Evolutionary conservation across 2,113 vertebrate genomes (phyloP), one percentile per base, ranked within the genome.

Genomic region (Guaruba guarouba): DNA sequence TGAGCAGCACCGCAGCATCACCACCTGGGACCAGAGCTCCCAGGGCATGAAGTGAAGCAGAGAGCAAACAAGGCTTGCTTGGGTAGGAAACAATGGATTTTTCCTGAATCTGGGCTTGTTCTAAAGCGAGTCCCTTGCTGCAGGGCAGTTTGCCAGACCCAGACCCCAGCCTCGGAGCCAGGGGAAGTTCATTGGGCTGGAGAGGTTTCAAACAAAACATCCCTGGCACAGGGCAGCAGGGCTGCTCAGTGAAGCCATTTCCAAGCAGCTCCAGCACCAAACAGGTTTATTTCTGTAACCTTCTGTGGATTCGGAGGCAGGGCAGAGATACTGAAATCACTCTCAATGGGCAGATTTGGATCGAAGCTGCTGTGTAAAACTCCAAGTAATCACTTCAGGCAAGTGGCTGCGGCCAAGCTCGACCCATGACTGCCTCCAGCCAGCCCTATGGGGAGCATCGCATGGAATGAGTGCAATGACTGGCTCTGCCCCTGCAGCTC

Each of bases 1-100:
- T 0, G 13, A 14, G 46, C 37, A 6, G 20, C 7, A 16, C 61
- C 4, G 4, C 59, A 64, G 17, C n/a, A 22, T 17, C 2, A 0
- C 54, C 2, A 2, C 37, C 43, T 31, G 51, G 37, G 37, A 23
- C 6, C 1, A 1, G 22, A 14, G 46, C 44, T 37, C 17, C 24
- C 13, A 61, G 35, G 73, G 24, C 25, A 25, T 0, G 1, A 51
- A 8, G 14, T 0, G 13, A 35, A 41, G 68, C 49, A 52, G 41
- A 37, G 51, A 54, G 76, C 35, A 46, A 28, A 9, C 24, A 15
- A 80, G 48, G 20, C 13, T 81, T n/a, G 16, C 4, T 59, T 44
- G 41, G 9, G 52, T 41, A 68, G 43, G 28, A 79, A 79, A 12
- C 6, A 35, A 17, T 6, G 1, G 4, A 2, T 87, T 82, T 66